These are phyloP conservation scores for Botrylloides violaceus DNA, from an alignment of 23 tunicate species.

Conservation along the genomic window DNA sequence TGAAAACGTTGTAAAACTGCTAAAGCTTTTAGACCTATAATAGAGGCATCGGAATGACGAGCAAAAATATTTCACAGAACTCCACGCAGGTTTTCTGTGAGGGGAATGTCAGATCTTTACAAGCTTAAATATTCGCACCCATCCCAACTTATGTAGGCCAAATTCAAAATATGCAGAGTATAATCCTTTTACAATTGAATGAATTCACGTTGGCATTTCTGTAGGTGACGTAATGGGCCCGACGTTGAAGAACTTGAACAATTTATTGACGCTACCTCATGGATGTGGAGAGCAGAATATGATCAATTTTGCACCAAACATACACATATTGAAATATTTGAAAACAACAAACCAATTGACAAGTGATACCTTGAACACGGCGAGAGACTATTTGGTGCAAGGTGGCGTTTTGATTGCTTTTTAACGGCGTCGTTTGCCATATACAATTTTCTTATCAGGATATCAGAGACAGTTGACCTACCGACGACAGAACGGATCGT, in stretches of 20 bases:
- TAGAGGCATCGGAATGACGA: too few species aligned
- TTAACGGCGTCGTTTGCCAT: background rate
- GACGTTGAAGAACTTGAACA: constrained; percentile 85
- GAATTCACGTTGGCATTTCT: too few species aligned
- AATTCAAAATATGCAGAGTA: too few species aligned
- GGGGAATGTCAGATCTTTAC: too few species aligned
- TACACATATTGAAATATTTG: constrained; percentile 77
- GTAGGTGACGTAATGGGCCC: constrained; percentile 99
- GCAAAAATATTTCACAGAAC: too few species aligned
- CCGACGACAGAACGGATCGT: constrained; percentile 71
- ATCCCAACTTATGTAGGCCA: too few species aligned
- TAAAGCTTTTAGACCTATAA: too few species aligned
- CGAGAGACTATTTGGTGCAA: constrained; percentile 50
- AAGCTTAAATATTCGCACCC: too few species aligned
- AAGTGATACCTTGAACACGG: constrained; percentile 23
- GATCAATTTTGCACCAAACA: constrained; percentile 93
- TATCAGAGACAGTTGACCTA: constrained; percentile 95
- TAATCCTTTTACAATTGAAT: too few species aligned
- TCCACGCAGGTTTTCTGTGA: too few species aligned
- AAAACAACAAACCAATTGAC: constrained; percentile 72
- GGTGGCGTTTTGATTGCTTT: constrained; percentile 20
- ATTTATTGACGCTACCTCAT: constrained; percentile 72
- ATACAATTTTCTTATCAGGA: constrained; percentile 32
- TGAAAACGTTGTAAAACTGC: too few species aligned
- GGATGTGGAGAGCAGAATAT: constrained; percentile 99